These are phyloP conservation scores for Campylorhamphus procurvoides DNA, from an alignment of 2,113 vertebrate genomes.

Conservation along the genomic window DNA sequence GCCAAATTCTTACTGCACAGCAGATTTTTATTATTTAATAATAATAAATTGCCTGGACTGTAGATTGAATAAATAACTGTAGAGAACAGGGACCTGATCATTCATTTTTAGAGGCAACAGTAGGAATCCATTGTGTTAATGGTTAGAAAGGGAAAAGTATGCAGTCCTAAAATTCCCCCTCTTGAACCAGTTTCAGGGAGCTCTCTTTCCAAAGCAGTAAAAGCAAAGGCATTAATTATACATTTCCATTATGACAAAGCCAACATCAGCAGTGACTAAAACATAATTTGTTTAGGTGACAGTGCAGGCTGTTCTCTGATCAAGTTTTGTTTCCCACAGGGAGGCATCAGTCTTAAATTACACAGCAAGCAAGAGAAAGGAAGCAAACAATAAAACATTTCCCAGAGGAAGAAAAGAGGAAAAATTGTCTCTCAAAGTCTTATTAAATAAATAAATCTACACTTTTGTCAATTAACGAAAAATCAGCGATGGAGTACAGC, in stretches of 20 bases:
- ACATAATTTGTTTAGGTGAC: constrained; percentile 78
- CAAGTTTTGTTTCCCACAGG: constrained; percentile 76
- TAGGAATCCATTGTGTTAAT: background rate
- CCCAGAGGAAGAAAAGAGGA: constrained; percentile 35
- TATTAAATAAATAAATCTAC: constrained; percentile 56
- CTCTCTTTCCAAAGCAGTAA: constrained; percentile 70
- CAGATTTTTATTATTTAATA: constrained; percentile 46
- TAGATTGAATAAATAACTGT: constrained; percentile 13
- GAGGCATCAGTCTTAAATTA: constrained; percentile 79
- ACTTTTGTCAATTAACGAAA: background rate
- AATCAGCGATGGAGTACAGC: background rate
- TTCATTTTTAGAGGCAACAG: background rate
- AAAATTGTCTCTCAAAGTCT: background rate
- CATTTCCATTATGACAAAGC: constrained; percentile 76
- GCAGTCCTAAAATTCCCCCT: constrained; percentile 34
- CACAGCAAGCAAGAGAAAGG: constrained; percentile 73
- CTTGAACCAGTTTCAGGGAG: constrained; percentile 63
- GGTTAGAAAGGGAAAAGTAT: background rate
- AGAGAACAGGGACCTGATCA: constrained; percentile 1
- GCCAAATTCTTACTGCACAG: constrained; percentile 17
- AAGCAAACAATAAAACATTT: constrained; percentile 70
- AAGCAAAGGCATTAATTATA: constrained; percentile 77
- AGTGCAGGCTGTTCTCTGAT: constrained; percentile 74
- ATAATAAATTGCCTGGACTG: background rate
- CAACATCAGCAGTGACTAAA: constrained; percentile 74